Percentiles rank a stretch among this genome's conserved stretches.
phyloP scores from a whole-genome alignment of 1,140 invertebrate genomes.

The Penaeus indicus region DNA sequence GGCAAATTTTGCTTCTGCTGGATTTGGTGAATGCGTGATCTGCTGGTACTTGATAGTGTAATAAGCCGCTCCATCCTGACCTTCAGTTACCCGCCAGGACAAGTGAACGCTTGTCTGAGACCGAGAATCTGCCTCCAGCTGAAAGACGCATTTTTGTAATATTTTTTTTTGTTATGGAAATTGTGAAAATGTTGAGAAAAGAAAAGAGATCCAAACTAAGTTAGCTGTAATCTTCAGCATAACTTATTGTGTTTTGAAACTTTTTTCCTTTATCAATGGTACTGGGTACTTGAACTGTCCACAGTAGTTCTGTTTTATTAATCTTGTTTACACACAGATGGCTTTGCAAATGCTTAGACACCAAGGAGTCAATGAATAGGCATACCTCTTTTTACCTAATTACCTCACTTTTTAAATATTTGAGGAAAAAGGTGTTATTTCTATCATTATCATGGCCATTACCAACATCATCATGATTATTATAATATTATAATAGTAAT shows the following conservation, averaged over 20 bases:
- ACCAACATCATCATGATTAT: no score
- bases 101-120: slow-evolving; percentile 62
- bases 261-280: no score
- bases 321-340: no score
- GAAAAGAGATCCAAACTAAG: neutral
- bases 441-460: no score
- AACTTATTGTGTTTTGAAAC: neutral
- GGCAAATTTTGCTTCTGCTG: slow-evolving; percentile 31
- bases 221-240: neutral
- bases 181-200: neutral
- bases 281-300: no score
- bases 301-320: no score
- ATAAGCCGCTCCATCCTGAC: slow-evolving; percentile 43
- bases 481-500: no score
- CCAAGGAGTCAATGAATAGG: no score
- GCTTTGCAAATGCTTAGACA: no score
- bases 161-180: slow-evolving; percentile 1
- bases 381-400: no score
- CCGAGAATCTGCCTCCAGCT: slow-evolving; percentile 59
- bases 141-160: neutral
- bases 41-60: slow-evolving; percentile 60
- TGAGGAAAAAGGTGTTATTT: no score
- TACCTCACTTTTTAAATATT: no score
- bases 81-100: slow-evolving; percentile 47
- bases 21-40: slow-evolving; percentile 17